Percentiles rank a stretch among this genome's conserved stretches.
Evolutionary conservation across 2,888 invertebrate species (phyloP).

Genomic region (Pantelozetes paolii): DNA sequence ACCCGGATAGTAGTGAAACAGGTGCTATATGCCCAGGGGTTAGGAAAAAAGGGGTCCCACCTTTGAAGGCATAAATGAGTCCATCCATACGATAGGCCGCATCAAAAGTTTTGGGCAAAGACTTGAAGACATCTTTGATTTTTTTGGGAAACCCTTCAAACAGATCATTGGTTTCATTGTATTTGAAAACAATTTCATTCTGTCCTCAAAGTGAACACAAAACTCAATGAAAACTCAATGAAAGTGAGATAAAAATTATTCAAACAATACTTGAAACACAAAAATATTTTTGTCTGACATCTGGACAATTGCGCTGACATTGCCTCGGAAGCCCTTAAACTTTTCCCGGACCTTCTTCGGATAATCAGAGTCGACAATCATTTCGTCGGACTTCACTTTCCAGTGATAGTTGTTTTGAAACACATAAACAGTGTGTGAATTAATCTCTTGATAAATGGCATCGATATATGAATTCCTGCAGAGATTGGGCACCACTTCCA

Average conservation of each 20-base stretch:
- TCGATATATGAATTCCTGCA: neutral
- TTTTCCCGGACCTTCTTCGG: neutral
- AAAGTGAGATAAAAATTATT: neutral
- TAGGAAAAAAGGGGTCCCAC: neutral
- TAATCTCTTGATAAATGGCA: neutral
- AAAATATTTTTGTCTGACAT: neutral
- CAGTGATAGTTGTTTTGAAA: neutral
- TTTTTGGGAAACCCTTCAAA: conserved; percentile 17
- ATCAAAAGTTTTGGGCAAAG: neutral
- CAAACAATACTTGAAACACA: neutral
- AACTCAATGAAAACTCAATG: neutral
- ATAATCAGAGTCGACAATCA: conserved; percentile 6
- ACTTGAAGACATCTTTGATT: neutral
- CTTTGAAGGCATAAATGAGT: neutral
- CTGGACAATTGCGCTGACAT: neutral
- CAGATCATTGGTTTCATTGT: neutral
- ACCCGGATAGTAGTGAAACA: neutral
- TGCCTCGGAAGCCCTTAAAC: neutral
- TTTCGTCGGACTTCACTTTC: conserved; percentile 2
- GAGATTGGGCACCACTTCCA: neutral
- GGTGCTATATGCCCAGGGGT: neutral
- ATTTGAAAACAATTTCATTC: neutral
- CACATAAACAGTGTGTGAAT: neutral
- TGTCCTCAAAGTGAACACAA: neutral
- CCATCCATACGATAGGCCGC: neutral